Evolutionary conservation across 2,113 vertebrate species (phyloP), one percentile per base, ranked within the genome.

Genomic region (Empidonax traillii): DNA sequence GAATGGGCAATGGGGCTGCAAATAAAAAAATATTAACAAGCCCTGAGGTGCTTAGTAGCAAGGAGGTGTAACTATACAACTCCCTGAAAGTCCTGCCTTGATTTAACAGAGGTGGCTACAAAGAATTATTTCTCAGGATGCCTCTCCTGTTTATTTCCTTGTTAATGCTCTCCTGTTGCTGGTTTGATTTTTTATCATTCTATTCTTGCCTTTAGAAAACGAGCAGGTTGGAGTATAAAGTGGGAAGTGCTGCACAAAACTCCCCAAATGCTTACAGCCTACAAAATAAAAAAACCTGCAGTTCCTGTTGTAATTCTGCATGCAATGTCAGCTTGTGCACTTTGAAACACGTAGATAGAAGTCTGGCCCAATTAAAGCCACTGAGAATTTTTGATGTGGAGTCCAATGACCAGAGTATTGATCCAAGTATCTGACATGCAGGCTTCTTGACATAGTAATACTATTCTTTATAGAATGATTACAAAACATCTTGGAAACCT

Each of bases 131-230:
- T 78, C n/a, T 89, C 65, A 79, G 55, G 35, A 77, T 95, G 43
- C 80, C 14, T 31, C 76, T 92, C 5, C 16, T 80, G 55, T 75
- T 95, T 93, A 82, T 95, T 93, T 96, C 88, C 76, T 77, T 8
- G 1, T 86, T 94, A 92, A 95, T 71, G 18, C 43, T 90, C 83
- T 95, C 75, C 20, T 1, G 23, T 80, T 80, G 46, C 58, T 88
- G 75, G 71, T 94, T 93, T 95, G 85, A 74, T 92, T 96, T 96
- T 94, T 94, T 93, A 94, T 93, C 47, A 65, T 90, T 79, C 85
- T 92, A 1, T 47, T 51, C 55, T 92, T 83, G 59, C 59, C 63
- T 95, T 86, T 85, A 88, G 75, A 94, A 94, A 85, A 89, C 1
- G 4, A 84, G 55, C 20, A 91, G 90, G 89, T 67, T 53, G 33